Percentiles rank a stretch among this genome's conserved stretches.
Conservation (phyloP, 23 tunicate genomes). For the Styela clava region DNA sequence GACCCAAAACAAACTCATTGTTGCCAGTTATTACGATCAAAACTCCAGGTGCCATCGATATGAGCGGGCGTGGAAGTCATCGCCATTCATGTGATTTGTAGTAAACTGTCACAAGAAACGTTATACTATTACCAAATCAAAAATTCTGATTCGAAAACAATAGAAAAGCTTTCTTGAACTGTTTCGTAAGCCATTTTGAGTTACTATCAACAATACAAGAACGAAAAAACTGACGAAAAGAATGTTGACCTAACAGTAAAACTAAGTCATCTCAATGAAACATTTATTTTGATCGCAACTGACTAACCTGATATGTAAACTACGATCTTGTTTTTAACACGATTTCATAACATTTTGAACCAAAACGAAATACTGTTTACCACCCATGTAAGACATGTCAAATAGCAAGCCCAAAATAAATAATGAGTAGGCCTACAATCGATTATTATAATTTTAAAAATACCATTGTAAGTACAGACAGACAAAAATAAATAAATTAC, state of each 20-base stretch:
- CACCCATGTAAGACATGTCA: constrained; percentile 31
- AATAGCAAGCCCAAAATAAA: too few species aligned
- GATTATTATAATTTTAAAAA: too few species aligned
- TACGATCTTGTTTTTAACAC: constrained; percentile 14
- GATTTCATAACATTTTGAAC: constrained; percentile 21
- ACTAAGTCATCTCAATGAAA: not conserved
- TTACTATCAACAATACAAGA: not conserved
- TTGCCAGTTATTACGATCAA: not conserved
- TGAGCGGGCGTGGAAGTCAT: constrained; percentile 6
- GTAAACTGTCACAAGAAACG: constrained; percentile 10
- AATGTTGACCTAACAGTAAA: constrained; percentile 8
- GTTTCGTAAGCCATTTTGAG: not conserved
- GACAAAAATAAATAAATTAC: too few species aligned
- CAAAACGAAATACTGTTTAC: constrained; percentile 6
- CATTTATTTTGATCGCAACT: constrained; percentile 16
- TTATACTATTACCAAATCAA: constrained; percentile 24
- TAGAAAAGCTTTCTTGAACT: not conserved
- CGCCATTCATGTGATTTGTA: constrained; percentile 5
- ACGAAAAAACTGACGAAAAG: not conserved
- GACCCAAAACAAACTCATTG: constrained; percentile 34
- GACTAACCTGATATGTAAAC: constrained; percentile 32
- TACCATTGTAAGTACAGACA: too few species aligned
- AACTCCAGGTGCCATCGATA: constrained; percentile 28
- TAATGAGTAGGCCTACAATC: too few species aligned
- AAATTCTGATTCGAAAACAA: not conserved